Percentiles rank a stretch among this genome's conserved stretches.
Evolutionary conservation across 35 echinoderm and acorn worm species (phyloP).

Genomic region (Hemicentrotus pulcherrimus): DNA sequence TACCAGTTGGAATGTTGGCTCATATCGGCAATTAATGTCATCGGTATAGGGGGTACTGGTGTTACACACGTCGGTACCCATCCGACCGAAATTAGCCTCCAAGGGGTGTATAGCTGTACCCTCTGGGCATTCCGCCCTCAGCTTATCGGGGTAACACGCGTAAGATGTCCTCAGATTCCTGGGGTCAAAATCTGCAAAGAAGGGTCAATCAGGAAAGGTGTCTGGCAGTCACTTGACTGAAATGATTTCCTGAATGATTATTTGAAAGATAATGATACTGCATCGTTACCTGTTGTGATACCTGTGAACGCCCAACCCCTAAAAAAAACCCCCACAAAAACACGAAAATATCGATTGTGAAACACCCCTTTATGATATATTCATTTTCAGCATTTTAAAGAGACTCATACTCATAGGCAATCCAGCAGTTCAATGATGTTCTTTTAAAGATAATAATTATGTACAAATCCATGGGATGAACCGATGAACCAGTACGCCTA

Average conservation of each 20-base stretch:
- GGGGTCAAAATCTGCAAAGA: neutral
- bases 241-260: neutral
- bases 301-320: no score
- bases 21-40: slow-evolving; percentile 21
- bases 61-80: slow-evolving; percentile 25
- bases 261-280: neutral
- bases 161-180: neutral
- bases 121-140: neutral
- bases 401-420: no score
- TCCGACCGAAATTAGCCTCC: slow-evolving; percentile 32
- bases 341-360: no score
- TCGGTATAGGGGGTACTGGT: neutral
- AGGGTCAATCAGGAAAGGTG: neutral
- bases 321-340: no score
- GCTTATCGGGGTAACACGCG: neutral
- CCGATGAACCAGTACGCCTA: no score
- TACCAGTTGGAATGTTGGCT: slow-evolving; percentile 27
- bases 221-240: neutral
- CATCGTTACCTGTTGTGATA: no score
- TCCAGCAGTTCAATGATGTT: no score
- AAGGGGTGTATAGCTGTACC: neutral
- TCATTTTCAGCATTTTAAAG: no score
- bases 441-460: no score
- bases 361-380: no score
- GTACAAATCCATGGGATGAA: no score